A percentile compares a stretch with the other conserved stretches of the same genome.
These are phyloP conservation scores for Rhagium mordax DNA, from an alignment of 2,888 invertebrate species.

Conservation along the genomic window DNA sequence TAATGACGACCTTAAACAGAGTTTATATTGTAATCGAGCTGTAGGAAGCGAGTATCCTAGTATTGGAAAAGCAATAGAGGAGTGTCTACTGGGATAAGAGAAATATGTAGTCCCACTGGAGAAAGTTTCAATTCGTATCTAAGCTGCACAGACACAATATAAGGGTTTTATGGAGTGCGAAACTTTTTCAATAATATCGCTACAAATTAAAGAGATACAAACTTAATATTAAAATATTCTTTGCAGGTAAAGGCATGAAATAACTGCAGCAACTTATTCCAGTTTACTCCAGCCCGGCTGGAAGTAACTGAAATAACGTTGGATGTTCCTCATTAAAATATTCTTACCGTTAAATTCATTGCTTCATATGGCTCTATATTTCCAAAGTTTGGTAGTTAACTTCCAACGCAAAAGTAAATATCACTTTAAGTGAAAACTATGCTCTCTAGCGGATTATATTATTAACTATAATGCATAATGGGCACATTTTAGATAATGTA, in stretches of 20 bases:
- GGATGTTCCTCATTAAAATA: slow-evolving; percentile 33
- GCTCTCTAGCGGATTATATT: slow-evolving; percentile 1
- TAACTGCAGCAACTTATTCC: background rate
- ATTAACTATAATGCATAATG: slow-evolving; percentile 8
- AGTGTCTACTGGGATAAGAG: slow-evolving; percentile 66
- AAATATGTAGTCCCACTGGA: slow-evolving; percentile 64
- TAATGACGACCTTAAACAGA: slow-evolving; percentile 52
- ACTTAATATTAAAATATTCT: slow-evolving; percentile 32
- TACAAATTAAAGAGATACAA: slow-evolving; percentile 37
- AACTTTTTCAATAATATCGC: slow-evolving; percentile 60
- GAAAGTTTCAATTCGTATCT: slow-evolving; percentile 66
- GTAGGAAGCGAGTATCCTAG: slow-evolving; percentile 50
- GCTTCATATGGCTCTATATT: slow-evolving; percentile 19
- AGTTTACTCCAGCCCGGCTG: slow-evolving; percentile 1
- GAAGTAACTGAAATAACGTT: slow-evolving; percentile 4
- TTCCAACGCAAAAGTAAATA: slow-evolving; percentile 28
- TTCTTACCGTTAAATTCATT: slow-evolving; percentile 22
- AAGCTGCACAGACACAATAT: slow-evolving; percentile 63
- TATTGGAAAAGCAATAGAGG: slow-evolving; percentile 65
- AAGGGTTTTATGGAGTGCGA: slow-evolving; percentile 64
- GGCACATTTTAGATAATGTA: background rate
- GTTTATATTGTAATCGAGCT: slow-evolving; percentile 61
- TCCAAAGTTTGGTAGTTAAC: slow-evolving; percentile 33
- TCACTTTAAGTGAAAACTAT: slow-evolving; percentile 6
- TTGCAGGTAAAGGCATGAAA: slow-evolving; percentile 11